Percentiles rank a stretch among this genome's conserved stretches.
phyloP scores from a whole-genome alignment of 2,888 invertebrate species.

The Melangyna quadrimaculata region DNA sequence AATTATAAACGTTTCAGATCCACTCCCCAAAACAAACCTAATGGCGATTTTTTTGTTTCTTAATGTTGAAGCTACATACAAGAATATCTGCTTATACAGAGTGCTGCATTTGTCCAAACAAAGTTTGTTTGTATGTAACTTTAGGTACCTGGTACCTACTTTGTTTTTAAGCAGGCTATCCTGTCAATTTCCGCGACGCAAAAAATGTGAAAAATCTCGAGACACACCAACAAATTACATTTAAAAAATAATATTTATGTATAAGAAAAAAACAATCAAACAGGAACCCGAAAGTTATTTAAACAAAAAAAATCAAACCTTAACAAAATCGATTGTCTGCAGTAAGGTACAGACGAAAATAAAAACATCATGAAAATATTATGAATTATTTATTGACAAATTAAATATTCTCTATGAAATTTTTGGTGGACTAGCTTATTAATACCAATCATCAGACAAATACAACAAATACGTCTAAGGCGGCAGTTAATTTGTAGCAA shows the following conservation, averaged over 20 bases:
- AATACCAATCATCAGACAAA: too few relatives aligned
- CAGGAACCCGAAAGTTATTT: conserved; percentile 50
- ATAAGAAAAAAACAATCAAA: not conserved
- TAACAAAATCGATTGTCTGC: conserved; percentile 64
- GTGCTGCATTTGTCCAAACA: conserved; percentile 11
- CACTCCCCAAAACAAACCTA: conserved; percentile 37
- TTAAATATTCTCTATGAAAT: not conserved
- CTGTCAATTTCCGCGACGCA: conserved; percentile 43
- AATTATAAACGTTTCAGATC: conserved; percentile 2
- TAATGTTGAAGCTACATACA: not conserved
- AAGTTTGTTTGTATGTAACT: not conserved
- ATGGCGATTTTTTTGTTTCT: conserved; percentile 39
- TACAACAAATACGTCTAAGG: too few relatives aligned
- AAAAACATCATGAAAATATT: not conserved
- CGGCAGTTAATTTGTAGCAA: too few relatives aligned
- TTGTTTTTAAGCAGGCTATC: conserved; percentile 14
- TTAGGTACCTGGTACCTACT: too few relatives aligned
- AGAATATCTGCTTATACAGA: conserved; percentile 30
- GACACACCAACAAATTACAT: conserved; percentile 64
- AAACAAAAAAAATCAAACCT: conserved; percentile 60
- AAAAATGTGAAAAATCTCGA: conserved; percentile 32
- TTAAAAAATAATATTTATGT: not conserved
- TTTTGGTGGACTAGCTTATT: too few relatives aligned
- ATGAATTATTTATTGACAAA: not conserved
- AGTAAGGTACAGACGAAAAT: conserved; percentile 19